Conservation (phyloP, 2,888 invertebrate genomes). For the Panopea generosa region DNA sequence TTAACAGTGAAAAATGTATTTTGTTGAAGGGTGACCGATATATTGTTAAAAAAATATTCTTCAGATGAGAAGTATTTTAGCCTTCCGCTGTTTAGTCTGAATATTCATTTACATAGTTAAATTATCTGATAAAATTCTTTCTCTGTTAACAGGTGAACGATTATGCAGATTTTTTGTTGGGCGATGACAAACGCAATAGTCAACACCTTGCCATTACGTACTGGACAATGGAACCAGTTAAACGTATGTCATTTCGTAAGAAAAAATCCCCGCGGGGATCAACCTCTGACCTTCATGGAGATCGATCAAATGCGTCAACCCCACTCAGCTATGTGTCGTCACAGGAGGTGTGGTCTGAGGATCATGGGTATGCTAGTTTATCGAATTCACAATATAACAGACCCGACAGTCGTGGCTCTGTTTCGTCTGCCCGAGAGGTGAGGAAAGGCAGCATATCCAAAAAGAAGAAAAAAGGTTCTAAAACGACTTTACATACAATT, state of each 20-base stretch:
- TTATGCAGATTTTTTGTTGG: constrained; percentile 82
- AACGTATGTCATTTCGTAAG: constrained; percentile 65
- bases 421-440: constrained; percentile 56
- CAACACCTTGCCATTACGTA: constrained; percentile 82
- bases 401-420: constrained; percentile 74
- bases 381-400: constrained; percentile 47
- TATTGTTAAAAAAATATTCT: no score
- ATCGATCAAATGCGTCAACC: constrained; percentile 75
- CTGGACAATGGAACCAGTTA: constrained; percentile 71
- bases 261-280: constrained; percentile 70
- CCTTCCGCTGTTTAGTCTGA: no score
- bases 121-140: no score
- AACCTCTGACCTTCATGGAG: constrained; percentile 64
- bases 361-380: constrained; percentile 68
- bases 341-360: constrained; percentile 73
- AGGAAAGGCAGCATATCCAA: constrained; percentile 50
- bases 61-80: no score
- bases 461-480: constrained; percentile 74
- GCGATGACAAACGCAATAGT: constrained; percentile 81
- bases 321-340: constrained; percentile 73
- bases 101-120: no score
- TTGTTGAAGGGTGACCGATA: no score
- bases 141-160: constrained; percentile 81
- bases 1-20: no score
- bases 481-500: constrained; percentile 47